Evolutionary conservation across 1,140 invertebrate species (phyloP), one percentile per base, ranked within the genome.

Genomic region (Drepana arcuata): DNA sequence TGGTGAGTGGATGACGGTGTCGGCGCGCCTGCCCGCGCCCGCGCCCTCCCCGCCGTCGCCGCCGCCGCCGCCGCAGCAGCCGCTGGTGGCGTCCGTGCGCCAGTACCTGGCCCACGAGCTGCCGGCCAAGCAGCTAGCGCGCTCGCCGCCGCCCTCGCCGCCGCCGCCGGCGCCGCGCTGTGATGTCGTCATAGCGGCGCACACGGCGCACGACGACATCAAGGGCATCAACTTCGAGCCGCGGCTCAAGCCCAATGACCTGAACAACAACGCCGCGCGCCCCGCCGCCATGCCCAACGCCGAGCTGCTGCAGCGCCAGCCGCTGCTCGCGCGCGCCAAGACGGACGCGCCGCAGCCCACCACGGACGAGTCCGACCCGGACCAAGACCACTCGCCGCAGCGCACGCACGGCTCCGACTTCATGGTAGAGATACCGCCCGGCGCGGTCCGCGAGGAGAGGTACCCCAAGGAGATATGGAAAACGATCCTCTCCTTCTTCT

Each of bases 1-100:
- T 68, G 68, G 74, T 74, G 80, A 81, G 65, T 84, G 80, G 81
- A 84, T 84, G 80, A 84, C 81, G 59, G 77, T 84, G 64, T 78
- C 79, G 28, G 56, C 66, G 15, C 74, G 75, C 51, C 71, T 72
- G 37, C 71, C 70, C 34, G 66, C 73, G 31, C 73, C 80, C 61
- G 70, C 73, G 52, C 61, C 69, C 51, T 72, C 74, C 39, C 71
- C 70, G 36, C 65, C 73, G 31, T 73, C 80, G 62, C 69, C 73
- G 52, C 61, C 69, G 27, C 49, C 77, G 35, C 71, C 71, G 14
- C 63, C 69, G 13, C 62, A 70, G 58, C 73, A 73, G 58, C 83
- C 83, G 10, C 60, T 84, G 32, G 72, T 84, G 16, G 67, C 75
- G 52, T 84, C 83, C 11, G 83, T 84, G 51, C 75, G 83, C 27